These are phyloP conservation scores for Odontamblyopus rebecca DNA, from an alignment of 2,797 vertebrate genomes.

Conservation along the genomic window DNA sequence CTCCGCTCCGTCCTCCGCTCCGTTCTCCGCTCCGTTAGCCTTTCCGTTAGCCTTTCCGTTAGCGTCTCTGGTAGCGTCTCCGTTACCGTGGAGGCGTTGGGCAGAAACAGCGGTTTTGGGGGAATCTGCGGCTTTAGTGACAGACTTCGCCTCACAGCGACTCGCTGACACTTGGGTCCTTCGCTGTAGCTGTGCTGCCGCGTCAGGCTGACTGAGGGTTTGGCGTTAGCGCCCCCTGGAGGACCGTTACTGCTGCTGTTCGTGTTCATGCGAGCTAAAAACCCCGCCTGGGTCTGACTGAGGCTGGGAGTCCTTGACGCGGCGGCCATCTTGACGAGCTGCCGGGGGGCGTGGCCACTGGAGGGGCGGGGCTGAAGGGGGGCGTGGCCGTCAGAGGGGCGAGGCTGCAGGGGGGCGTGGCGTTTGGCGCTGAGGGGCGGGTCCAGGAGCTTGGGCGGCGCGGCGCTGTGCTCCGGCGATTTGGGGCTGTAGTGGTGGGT, in stretches of 20 bases:
- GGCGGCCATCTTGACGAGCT: constrained; percentile 74
- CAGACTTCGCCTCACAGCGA: constrained; percentile 72
- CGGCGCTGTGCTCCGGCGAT: constrained; percentile 49
- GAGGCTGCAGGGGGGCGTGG: constrained; percentile 26
- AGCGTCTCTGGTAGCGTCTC: constrained; percentile 34
- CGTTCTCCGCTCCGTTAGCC: constrained; percentile 21
- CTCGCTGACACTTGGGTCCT: constrained; percentile 58
- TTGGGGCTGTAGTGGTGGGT: constrained; percentile 57
- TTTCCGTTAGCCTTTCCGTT: constrained; percentile 18
- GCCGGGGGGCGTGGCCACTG: constrained; percentile 64
- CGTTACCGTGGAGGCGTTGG: constrained; percentile 51
- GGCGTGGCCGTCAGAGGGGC: too few relatives aligned
- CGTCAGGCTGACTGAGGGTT: constrained; percentile 66
- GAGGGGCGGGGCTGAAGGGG: too few relatives aligned
- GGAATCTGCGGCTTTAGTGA: constrained; percentile 78
- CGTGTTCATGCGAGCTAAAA: constrained; percentile 79
- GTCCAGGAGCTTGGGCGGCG: constrained; percentile 36
- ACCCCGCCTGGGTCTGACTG: constrained; percentile 36
- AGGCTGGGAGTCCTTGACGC: constrained; percentile 77
- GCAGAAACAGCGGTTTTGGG: constrained; percentile 72
- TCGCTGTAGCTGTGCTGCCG: constrained; percentile 83
- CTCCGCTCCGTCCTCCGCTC: constrained; percentile 26
- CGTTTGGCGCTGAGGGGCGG: constrained; percentile 35
- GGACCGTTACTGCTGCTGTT: constrained; percentile 66
- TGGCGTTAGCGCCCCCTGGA: neutral